Percentiles rank a stretch among this genome's conserved stretches.
Conservation (phyloP, 2,888 invertebrate genomes). For the Reticulitermes lucifugus region DNA sequence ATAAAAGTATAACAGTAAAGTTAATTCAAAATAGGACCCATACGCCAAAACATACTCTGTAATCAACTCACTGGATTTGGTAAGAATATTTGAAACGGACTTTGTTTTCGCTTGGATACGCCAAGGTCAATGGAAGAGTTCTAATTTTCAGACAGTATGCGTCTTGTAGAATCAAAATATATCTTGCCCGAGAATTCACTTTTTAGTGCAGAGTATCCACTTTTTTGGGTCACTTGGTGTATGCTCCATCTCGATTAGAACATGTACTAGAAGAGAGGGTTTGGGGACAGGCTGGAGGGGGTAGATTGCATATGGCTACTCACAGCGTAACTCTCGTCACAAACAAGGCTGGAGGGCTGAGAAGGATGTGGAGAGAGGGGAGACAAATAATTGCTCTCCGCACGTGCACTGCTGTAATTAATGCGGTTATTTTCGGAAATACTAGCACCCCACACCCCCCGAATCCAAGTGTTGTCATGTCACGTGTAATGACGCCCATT, state of each 20-base stretch:
- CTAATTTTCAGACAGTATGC: no score
- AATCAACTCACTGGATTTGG: no score
- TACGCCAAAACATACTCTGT: no score
- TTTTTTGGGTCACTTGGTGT: neutral
- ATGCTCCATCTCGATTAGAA: neutral
- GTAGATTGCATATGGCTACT: slow-evolving; percentile 30
- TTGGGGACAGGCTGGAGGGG: neutral
- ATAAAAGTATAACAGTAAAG: no score
- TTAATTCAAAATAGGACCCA: no score
- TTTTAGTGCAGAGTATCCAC: neutral
- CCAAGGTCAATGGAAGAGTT: no score
- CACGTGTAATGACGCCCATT: slow-evolving; percentile 36
- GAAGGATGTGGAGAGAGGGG: neutral
- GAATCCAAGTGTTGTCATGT: slow-evolving; percentile 30
- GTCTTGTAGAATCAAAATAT: no score
- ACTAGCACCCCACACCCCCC: neutral
- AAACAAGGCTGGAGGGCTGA: neutral
- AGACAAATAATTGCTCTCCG: slow-evolving; percentile 31
- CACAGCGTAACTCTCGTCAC: slow-evolving; percentile 32
- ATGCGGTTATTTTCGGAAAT: slow-evolving; percentile 42
- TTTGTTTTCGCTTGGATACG: no score
- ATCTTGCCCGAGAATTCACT: no score
- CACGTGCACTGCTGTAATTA: slow-evolving; percentile 33
- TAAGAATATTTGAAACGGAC: no score
- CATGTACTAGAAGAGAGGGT: neutral